Conservation (phyloP, 2,888 invertebrate genomes). For the Carterocephalus palaemon region DNA sequence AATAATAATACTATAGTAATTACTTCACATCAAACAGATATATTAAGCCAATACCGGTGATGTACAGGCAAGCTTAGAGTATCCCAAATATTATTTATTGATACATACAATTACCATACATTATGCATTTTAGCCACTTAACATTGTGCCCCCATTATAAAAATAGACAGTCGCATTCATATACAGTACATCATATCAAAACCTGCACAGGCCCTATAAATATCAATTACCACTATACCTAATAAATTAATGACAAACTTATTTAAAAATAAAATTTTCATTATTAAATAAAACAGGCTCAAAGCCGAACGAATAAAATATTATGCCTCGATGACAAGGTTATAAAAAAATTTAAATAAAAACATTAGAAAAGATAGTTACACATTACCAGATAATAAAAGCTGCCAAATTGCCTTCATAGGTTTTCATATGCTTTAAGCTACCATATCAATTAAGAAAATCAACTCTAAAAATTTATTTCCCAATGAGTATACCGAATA, state of each 20-base stretch:
- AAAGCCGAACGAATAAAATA: background rate
- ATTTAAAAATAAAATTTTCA: slow-evolving; percentile 2
- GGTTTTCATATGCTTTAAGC: no score
- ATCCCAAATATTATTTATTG: slow-evolving; percentile 36
- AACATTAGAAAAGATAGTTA: no score
- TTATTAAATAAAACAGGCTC: slow-evolving; percentile 7
- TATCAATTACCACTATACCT: slow-evolving; percentile 21
- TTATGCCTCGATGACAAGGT: no score
- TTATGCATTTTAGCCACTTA: slow-evolving; percentile 68
- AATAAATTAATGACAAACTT: slow-evolving; percentile 23
- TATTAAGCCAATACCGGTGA: no score
- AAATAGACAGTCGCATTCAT: slow-evolving; percentile 55
- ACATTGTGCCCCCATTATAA: slow-evolving; percentile 62
- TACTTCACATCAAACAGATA: no score
- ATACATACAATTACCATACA: slow-evolving; percentile 12
- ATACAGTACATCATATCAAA: slow-evolving; percentile 59
- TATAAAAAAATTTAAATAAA: no score
- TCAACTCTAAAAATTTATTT: background rate
- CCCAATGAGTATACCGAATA: no score
- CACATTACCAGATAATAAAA: no score
- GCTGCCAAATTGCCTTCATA: no score
- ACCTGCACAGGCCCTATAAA: slow-evolving; percentile 46
- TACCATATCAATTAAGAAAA: background rate
- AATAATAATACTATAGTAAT: no score
- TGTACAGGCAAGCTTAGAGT: slow-evolving; percentile 13